These are phyloP conservation scores for Philantomba maxwellii DNA, from an alignment of 2,113 vertebrate species.

Conservation along the genomic window DNA sequence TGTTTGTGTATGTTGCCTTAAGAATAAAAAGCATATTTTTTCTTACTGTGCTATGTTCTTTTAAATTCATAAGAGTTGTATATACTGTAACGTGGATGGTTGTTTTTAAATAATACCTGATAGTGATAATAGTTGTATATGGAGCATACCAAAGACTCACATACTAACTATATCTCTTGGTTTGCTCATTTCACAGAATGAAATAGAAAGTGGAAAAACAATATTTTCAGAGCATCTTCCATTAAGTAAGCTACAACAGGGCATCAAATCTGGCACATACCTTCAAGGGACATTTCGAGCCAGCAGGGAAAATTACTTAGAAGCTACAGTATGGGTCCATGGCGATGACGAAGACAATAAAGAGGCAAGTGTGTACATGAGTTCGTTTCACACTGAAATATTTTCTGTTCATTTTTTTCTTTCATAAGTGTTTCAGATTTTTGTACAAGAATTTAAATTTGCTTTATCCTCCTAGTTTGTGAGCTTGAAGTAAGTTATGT, in stretches of 20 bases:
- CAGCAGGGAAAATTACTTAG: conserved; percentile 96
- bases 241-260: conserved; percentile 92
- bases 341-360: conserved; percentile 87
- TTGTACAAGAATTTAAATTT: conserved; percentile 22
- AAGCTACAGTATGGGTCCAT: conserved; percentile 94
- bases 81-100: neutral
- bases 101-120: neutral
- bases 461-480: neutral
- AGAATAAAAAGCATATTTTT: neutral
- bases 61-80: neutral
- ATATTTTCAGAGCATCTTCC: conserved; percentile 95
- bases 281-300: conserved; percentile 94
- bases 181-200: conserved; percentile 81
- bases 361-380: conserved; percentile 82
- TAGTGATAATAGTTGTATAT: neutral
- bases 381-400: neutral
- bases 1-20: neutral
- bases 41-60: neutral
- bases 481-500: neutral
- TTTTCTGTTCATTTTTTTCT: neutral
- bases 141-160: neutral
- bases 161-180: neutral
- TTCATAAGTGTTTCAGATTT: neutral
- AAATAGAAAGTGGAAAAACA: conserved; percentile 87
- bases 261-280: conserved; percentile 91